Evolutionary conservation across 2,888 invertebrate genomes (phyloP).

Genomic region (Drosophila robusta): DNA sequence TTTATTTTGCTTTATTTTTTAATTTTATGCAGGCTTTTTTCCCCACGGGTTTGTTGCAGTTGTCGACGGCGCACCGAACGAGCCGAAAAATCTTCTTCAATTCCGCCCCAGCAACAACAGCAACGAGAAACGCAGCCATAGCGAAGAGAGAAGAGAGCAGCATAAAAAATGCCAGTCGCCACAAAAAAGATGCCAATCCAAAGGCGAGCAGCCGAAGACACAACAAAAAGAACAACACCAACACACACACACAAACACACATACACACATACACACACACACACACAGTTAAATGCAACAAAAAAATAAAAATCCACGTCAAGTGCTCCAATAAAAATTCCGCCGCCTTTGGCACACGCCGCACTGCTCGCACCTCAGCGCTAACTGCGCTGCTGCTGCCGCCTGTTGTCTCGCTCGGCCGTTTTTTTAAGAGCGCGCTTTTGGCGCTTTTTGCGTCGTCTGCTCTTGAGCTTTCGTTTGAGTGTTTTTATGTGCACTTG

Average conservation of each 20-base stretch:
- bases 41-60: conserved; percentile 66
- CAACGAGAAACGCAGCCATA: conserved; percentile 23
- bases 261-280: no score
- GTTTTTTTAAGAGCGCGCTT: conserved; percentile 63
- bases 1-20: conserved; percentile 31
- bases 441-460: conserved; percentile 44
- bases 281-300: neutral
- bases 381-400: conserved; percentile 16
- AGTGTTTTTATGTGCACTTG: conserved; percentile 73
- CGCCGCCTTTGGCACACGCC: conserved; percentile 65
- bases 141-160: conserved; percentile 29
- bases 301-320: conserved; percentile 36
- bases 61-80: conserved; percentile 49
- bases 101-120: conserved; percentile 25
- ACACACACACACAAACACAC: neutral
- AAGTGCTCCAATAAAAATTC: conserved; percentile 80
- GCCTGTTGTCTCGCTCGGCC: conserved; percentile 27
- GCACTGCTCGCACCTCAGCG: conserved; percentile 47
- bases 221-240: conserved; percentile 35
- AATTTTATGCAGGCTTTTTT: conserved; percentile 66
- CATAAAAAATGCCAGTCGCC: conserved; percentile 38
- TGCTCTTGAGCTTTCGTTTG: conserved; percentile 69
- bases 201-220: conserved; percentile 61
- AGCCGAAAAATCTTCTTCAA: conserved; percentile 65
- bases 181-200: conserved; percentile 65